phyloP scores from a whole-genome alignment of 2,113 vertebrate genomes.

The Oxyura jamaicensis region DNA sequence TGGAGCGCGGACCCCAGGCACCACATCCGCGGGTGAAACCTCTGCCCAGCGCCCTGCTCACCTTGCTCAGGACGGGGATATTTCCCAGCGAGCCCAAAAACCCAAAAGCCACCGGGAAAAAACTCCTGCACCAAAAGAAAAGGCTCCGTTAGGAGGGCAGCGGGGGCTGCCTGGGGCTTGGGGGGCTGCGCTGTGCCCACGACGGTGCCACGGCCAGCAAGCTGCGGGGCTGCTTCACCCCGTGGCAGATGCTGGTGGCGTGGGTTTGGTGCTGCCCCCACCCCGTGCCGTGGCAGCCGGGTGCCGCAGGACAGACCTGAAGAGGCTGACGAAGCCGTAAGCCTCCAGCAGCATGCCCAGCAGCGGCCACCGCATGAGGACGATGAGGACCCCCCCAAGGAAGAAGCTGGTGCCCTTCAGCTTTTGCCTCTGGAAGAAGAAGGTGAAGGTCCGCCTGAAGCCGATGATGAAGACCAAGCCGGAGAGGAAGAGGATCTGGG shows the following conservation, averaged over 20 bases:
- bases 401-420: slow-evolving; percentile 88
- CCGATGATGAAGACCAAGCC: slow-evolving; percentile 88
- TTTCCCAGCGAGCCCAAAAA: slow-evolving; percentile 80
- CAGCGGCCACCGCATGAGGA: slow-evolving; percentile 87
- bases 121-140: slow-evolving; percentile 76
- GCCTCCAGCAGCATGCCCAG: slow-evolving; percentile 87
- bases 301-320: slow-evolving; percentile 75
- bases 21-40: rapidly evolving
- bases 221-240: background rate
- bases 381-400: slow-evolving; percentile 83
- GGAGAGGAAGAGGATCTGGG: slow-evolving; percentile 85
- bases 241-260: background rate
- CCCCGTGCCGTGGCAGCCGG: rapidly evolving
- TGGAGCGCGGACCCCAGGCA: background rate
- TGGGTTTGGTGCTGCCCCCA: background rate
- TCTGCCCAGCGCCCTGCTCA: slow-evolving; percentile 34
- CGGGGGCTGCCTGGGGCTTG: no score
- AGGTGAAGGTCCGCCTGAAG: slow-evolving; percentile 80
- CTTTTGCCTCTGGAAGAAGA: slow-evolving; percentile 91
- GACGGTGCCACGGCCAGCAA: background rate
- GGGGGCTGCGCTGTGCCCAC: background rate
- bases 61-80: slow-evolving; percentile 81
- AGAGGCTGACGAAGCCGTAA: slow-evolving; percentile 88
- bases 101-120: slow-evolving; percentile 84
- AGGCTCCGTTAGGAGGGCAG: background rate